Percentiles rank a stretch among this genome's conserved stretches.
phyloP scores from a whole-genome alignment of 2,797 vertebrate species.

The Bucorvus abyssinicus region DNA sequence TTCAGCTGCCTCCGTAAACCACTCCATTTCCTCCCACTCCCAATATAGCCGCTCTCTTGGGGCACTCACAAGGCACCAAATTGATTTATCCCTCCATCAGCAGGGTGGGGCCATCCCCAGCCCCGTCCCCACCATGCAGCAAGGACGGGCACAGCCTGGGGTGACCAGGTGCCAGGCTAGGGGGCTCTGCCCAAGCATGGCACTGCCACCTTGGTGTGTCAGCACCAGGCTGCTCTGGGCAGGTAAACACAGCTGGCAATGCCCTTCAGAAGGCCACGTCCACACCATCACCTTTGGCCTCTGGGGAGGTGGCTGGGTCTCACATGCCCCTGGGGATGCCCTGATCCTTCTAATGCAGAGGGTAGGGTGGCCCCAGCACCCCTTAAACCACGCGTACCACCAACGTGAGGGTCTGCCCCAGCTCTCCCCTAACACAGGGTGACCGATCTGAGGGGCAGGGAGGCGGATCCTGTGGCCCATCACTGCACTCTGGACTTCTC shows the following conservation, averaged over 20 bases:
- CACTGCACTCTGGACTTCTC: too few species aligned
- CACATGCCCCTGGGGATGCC: background rate
- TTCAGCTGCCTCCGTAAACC: slow-evolving; percentile 25
- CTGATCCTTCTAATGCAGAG: rapidly evolving
- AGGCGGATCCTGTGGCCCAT: rapidly evolving
- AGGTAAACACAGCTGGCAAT: rapidly evolving
- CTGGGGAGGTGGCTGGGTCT: background rate
- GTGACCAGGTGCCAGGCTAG: background rate
- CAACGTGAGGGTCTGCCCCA: rapidly evolving
- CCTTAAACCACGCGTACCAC: rapidly evolving
- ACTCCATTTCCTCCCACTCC: slow-evolving; percentile 35
- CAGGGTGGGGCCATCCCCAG: background rate
- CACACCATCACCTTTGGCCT: background rate
- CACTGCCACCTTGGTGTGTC: rapidly evolving
- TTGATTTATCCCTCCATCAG: slow-evolving; percentile 31
- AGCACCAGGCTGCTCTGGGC: background rate
- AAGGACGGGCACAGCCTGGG: rapidly evolving
- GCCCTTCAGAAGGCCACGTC: background rate
- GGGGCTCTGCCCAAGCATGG: rapidly evolving
- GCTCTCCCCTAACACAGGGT: background rate
- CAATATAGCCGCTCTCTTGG: slow-evolving; percentile 6
- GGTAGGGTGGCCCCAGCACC: too few species aligned
- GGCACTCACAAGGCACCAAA: background rate
- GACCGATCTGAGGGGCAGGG: rapidly evolving
- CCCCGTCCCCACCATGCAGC: rapidly evolving